Evolutionary conservation across 2,797 vertebrate species (phyloP).

Genomic region (Margarornis squamiger): DNA sequence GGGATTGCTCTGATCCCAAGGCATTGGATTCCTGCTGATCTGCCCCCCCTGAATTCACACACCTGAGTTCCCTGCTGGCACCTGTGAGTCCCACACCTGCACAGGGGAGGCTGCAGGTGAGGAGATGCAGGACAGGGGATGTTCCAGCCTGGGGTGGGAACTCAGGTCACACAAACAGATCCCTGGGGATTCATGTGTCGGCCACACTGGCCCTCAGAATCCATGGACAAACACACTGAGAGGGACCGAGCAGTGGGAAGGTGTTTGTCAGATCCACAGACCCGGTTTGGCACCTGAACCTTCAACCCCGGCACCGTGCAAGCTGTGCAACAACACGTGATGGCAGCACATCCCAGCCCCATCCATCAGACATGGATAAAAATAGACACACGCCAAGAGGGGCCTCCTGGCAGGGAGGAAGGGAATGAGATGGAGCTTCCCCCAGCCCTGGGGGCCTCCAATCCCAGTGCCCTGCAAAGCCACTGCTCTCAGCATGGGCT

Average conservation of each 20-base stretch:
- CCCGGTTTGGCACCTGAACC: background rate
- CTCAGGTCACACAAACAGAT: background rate
- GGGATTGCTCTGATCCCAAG: background rate
- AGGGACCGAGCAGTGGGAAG: background rate
- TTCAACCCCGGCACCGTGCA: background rate
- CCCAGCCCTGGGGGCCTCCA: background rate
- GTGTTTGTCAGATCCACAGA: accelerated
- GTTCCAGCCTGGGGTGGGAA: accelerated
- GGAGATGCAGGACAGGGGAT: background rate
- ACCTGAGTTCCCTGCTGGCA: background rate
- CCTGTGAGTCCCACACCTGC: background rate
- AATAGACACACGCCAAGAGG: background rate
- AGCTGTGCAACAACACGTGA: background rate
- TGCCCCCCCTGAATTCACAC: background rate
- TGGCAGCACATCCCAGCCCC: background rate
- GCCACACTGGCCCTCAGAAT: background rate
- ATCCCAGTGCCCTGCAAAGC: background rate
- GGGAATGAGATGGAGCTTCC: background rate
- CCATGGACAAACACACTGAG: accelerated
- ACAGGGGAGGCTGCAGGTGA: background rate
- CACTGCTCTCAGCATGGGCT: background rate
- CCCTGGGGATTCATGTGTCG: background rate
- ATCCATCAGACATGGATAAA: background rate
- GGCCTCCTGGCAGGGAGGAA: background rate
- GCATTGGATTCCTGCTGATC: accelerated